Evolutionary conservation across 2,797 vertebrate species (phyloP), one percentile per base, ranked within the genome.

Genomic region (Gambusia yucatana): DNA sequence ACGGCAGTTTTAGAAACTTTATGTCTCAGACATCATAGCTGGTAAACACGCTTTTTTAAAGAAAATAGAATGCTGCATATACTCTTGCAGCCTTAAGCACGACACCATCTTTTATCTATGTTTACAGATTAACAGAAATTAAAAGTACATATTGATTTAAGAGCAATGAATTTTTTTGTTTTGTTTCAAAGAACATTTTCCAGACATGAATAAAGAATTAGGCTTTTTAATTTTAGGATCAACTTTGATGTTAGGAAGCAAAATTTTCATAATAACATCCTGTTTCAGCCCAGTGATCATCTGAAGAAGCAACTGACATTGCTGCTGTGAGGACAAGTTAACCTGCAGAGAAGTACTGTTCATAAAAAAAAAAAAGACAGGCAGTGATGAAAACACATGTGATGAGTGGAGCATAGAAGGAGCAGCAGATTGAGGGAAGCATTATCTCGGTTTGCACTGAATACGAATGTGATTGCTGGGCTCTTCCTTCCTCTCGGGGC

Each of bases 391-490:
- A 36, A 41, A 39, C 25, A 43, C 46, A 33, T 47, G 41, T 30
- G 50, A 30, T 10, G 43, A 71, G 36, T 11, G 28, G 22, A 52
- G 17, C 30, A 70, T 36, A 36, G 46, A 46, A 48, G 41, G 28
- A 79, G 67, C 74, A 75, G 65, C 73, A 80, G 76, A 75, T 52
- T 48, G 59, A 65, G 39, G 17, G 57, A 28, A 72, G 72, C 55
- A 50, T 85, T 80, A 82, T 85, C 81, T 82, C 2, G 28, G 17
- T 47, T 36, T 50, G 59, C 48, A 57, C 33, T 74, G 82, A 82
- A 82, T 84, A 76, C 57, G 50, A 77, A 84, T 77, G 76, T 65
- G 74, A 75, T 75, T 69, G 55, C 79, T 75, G 79, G 79, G 57
- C 72, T 55, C 77, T 76, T 47, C 65, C 61, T 73, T 80, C 79